phyloP scores from a whole-genome alignment of 1,140 invertebrate species.

The Druon quercuslanigerum region DNA sequence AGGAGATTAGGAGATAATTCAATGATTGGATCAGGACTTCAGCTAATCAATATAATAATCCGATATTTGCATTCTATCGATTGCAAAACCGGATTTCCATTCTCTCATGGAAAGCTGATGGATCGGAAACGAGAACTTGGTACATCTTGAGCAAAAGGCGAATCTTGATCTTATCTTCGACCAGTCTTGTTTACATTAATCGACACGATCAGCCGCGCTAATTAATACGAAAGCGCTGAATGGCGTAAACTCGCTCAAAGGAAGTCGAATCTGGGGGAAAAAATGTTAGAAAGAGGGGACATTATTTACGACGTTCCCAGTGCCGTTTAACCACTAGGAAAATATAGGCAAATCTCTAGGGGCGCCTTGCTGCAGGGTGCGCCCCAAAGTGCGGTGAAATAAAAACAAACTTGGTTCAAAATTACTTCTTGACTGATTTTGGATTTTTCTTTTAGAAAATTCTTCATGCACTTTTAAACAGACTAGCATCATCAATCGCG shows the following conservation, averaged over 20 bases:
- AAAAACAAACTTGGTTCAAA: too few species aligned
- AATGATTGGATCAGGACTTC: neutral
- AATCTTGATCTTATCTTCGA: conserved; percentile 2
- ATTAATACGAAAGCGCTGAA: conserved; percentile 28
- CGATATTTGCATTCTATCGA: neutral
- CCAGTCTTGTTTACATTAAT: conserved; percentile 24
- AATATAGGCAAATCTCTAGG: too few species aligned
- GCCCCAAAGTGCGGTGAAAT: too few species aligned
- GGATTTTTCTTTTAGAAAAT: too few species aligned
- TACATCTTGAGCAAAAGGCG: neutral
- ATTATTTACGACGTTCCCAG: conserved; percentile 3
- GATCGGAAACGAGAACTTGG: conserved; percentile 2
- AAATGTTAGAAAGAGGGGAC: neutral
- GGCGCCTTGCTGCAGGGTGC: too few species aligned
- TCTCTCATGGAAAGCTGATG: neutral
- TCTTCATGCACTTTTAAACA: too few species aligned
- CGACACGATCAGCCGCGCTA: conserved; percentile 18
- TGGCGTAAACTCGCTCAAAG: conserved; percentile 32
- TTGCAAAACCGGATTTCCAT: neutral
- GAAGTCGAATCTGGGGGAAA: neutral
- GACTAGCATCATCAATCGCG: too few species aligned
- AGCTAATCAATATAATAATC: neutral
- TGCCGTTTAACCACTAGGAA: too few species aligned
- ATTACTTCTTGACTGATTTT: too few species aligned
- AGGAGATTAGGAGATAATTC: neutral